Evolutionary conservation across 2,888 invertebrate species (phyloP).

Genomic region (Lagria hirta): DNA sequence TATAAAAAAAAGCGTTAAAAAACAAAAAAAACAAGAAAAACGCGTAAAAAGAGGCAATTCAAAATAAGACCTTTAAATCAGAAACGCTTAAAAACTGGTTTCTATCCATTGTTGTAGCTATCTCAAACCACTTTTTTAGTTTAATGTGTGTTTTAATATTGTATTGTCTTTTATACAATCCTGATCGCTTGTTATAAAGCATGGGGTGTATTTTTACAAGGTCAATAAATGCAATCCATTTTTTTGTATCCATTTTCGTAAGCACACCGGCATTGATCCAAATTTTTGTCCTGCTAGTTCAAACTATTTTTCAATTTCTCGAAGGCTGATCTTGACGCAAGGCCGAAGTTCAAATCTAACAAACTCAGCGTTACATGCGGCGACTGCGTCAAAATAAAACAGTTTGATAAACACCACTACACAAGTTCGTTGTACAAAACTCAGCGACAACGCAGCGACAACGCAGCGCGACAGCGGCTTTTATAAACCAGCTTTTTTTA

Average conservation of each 20-base stretch:
- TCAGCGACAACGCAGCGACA: slow-evolving; percentile 5
- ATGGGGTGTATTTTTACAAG: slow-evolving; percentile 4
- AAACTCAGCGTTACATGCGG: slow-evolving; percentile 4
- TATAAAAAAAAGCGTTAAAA: no score
- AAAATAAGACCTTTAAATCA: no score
- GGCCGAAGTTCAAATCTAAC: slow-evolving; percentile 1
- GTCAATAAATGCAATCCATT: slow-evolving; percentile 6
- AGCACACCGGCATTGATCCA: slow-evolving; percentile 3
- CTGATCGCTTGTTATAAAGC: slow-evolving; percentile 7
- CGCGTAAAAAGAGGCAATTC: no score
- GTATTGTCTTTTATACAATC: no score
- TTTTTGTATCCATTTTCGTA: slow-evolving; percentile 4
- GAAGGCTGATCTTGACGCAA: slow-evolving; percentile 1
- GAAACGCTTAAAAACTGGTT: no score
- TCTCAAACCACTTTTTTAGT: no score
- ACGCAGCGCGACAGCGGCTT: slow-evolving; percentile 6
- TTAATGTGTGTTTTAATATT: no score
- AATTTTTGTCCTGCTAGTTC: slow-evolving; percentile 3
- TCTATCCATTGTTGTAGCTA: no score
- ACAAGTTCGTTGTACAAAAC: slow-evolving; percentile 2
- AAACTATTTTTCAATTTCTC: slow-evolving; percentile 2
- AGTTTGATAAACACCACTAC: slow-evolving; percentile 5
- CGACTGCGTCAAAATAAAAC: slow-evolving; percentile 3
- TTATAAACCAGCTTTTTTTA: no score
- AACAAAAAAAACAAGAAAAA: no score